A percentile compares a stretch with the other conserved stretches of the same genome.
Conservation (phyloP, 1,140 invertebrate species). For the Diorhabda elongata region DNA sequence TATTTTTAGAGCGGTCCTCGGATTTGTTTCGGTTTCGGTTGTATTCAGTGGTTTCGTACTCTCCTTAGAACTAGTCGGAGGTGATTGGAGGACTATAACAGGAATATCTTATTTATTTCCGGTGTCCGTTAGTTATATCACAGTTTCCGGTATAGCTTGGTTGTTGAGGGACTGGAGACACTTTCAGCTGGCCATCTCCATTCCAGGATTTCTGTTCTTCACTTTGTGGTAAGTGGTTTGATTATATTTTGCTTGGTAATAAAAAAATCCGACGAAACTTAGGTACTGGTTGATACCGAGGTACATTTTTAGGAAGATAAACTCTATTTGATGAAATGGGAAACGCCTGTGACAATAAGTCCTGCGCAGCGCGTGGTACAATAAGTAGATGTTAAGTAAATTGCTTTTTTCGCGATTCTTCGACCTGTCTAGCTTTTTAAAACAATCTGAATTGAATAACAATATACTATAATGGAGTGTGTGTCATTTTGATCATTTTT, state of each 20-base stretch:
- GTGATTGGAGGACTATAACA: constrained; percentile 67
- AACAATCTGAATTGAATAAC: too few species aligned
- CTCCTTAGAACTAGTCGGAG: constrained; percentile 67
- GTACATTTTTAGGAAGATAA: too few species aligned
- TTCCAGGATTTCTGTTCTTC: constrained; percentile 64
- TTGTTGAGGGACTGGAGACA: constrained; percentile 67
- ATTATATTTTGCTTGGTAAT: neutral
- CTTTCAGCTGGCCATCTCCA: constrained; percentile 66
- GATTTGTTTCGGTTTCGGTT: constrained; percentile 66
- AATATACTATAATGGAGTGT: too few species aligned
- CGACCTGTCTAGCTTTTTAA: too few species aligned
- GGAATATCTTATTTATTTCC: constrained; percentile 71
- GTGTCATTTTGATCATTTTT: too few species aligned
- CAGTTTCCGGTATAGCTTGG: constrained; percentile 67
- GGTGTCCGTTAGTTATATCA: constrained; percentile 66
- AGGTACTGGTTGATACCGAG: too few species aligned
- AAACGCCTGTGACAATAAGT: too few species aligned
- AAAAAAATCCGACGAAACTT: too few species aligned
- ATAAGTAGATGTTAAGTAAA: too few species aligned
- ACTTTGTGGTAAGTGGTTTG: constrained; percentile 55
- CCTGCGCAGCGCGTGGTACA: too few species aligned
- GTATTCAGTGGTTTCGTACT: constrained; percentile 70
- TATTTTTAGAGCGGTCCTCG: constrained; percentile 57
- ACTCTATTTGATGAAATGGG: too few species aligned
- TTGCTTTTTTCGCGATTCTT: too few species aligned